Evolutionary conservation across 1,140 invertebrate genomes (phyloP).

Genomic region (Bradynema listronoti): DNA sequence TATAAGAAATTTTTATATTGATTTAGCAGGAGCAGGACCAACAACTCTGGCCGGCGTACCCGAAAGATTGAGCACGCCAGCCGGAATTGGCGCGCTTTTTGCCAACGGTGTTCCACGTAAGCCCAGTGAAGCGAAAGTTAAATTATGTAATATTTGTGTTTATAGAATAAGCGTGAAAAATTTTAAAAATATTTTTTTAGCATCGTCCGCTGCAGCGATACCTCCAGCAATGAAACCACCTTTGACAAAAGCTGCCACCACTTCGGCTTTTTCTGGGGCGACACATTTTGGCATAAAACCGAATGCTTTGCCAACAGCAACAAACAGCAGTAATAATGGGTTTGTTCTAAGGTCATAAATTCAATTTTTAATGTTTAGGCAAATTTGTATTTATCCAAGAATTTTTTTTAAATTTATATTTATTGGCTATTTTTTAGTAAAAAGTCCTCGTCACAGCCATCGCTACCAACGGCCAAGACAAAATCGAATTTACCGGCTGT

Average conservation of each 20-base stretch:
- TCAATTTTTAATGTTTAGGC: too few species aligned
- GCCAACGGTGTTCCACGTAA: constrained; percentile 27
- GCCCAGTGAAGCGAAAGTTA: constrained; percentile 32
- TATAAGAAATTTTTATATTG: too few species aligned
- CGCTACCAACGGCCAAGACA: constrained; percentile 9
- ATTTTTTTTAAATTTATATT: too few species aligned
- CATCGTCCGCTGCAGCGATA: background rate
- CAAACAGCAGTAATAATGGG: too few species aligned
- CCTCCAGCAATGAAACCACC: background rate
- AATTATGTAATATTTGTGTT: background rate
- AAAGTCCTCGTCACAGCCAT: background rate
- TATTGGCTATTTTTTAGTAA: too few species aligned
- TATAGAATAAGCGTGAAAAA: background rate
- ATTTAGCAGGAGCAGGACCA: constrained; percentile 3
- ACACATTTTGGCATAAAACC: background rate
- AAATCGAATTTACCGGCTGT: constrained; percentile 1
- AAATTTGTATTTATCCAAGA: too few species aligned
- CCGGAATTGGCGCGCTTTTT: constrained; percentile 27
- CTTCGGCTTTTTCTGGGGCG: background rate
- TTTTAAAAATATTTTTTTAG: background rate
- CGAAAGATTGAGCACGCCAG: background rate
- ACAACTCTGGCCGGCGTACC: background rate
- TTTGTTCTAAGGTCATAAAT: too few species aligned
- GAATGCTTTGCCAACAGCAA: too few species aligned
- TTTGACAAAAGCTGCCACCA: background rate